Evolutionary conservation across 2,888 invertebrate genomes (phyloP).

Genomic region (Dilophus febrilis): DNA sequence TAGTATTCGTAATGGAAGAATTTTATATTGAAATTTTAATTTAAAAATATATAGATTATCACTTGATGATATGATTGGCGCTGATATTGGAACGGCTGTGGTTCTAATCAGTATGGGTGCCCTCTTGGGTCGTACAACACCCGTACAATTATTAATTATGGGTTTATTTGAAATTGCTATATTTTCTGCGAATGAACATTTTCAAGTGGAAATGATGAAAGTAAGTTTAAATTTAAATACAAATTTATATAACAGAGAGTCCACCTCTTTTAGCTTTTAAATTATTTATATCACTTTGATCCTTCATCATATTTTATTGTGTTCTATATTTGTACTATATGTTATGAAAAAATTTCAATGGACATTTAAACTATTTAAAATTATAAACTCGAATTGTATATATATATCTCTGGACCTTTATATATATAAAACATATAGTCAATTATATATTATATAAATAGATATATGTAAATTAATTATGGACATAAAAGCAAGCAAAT

Average conservation of each 20-base stretch:
- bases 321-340: no score
- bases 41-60: slow-evolving; percentile 8
- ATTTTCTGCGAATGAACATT: slow-evolving; percentile 53
- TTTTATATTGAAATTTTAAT: not conserved
- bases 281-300: no score
- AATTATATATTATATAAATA: no score
- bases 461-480: no score
- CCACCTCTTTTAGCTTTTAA: not conserved
- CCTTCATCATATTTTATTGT: no score
- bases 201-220: slow-evolving; percentile 49
- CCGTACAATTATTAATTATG: slow-evolving; percentile 63
- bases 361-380: no score
- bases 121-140: slow-evolving; percentile 62
- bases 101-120: slow-evolving; percentile 76
- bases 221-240: slow-evolving; percentile 37
- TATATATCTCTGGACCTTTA: no score
- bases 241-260: not conserved
- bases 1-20: no score
- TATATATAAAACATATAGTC: no score
- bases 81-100: slow-evolving; percentile 74
- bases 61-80: slow-evolving; percentile 40
- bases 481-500: no score
- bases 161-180: slow-evolving; percentile 58
- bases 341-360: no score
- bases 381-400: no score